A percentile compares a stretch with the other conserved stretches of the same genome.
Evolutionary conservation across 2,113 vertebrate genomes (phyloP).

Genomic region (Triplophysa siluroides): DNA sequence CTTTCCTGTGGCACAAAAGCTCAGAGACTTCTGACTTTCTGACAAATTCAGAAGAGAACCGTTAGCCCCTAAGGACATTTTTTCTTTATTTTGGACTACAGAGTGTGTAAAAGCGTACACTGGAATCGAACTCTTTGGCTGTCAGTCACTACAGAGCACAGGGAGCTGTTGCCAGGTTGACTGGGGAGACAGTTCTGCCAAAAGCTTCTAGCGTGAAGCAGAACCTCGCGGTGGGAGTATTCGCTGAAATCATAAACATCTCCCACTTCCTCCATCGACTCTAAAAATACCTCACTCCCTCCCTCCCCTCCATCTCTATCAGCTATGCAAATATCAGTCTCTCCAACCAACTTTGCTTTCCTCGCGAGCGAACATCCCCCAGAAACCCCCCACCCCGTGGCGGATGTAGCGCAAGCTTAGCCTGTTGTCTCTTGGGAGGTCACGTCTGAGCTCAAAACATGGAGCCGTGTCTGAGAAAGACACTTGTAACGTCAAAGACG

Average conservation of each 20-base stretch:
- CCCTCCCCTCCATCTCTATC: slow-evolving; percentile 54
- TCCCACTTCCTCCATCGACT: slow-evolving; percentile 61
- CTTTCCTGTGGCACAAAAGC: neutral
- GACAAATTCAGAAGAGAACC: slow-evolving; percentile 2
- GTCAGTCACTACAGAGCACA: slow-evolving; percentile 40
- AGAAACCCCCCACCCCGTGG: neutral
- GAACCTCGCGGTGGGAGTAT: slow-evolving; percentile 52
- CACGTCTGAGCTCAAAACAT: slow-evolving; percentile 19
- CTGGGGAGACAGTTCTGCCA: slow-evolving; percentile 39
- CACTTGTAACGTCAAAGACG: slow-evolving; percentile 38
- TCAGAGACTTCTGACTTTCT: neutral
- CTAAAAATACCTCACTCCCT: slow-evolving; percentile 66
- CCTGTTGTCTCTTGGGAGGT: slow-evolving; percentile 40
- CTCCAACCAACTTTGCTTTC: slow-evolving; percentile 36
- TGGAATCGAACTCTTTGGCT: slow-evolving; percentile 5
- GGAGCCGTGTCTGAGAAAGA: neutral
- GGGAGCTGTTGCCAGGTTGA: slow-evolving; percentile 1
- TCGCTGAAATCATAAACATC: slow-evolving; percentile 62
- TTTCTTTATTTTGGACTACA: neutral
- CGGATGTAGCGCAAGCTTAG: slow-evolving; percentile 15
- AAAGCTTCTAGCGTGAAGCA: slow-evolving; percentile 42
- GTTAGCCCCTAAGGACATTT: no score
- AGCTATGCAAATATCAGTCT: slow-evolving; percentile 66
- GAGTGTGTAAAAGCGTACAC: neutral
- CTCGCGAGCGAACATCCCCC: neutral